Base-by-base conservation (phyloP, 2,113 vertebrate species). In the Anarhynchus alexandrinus region DNA sequence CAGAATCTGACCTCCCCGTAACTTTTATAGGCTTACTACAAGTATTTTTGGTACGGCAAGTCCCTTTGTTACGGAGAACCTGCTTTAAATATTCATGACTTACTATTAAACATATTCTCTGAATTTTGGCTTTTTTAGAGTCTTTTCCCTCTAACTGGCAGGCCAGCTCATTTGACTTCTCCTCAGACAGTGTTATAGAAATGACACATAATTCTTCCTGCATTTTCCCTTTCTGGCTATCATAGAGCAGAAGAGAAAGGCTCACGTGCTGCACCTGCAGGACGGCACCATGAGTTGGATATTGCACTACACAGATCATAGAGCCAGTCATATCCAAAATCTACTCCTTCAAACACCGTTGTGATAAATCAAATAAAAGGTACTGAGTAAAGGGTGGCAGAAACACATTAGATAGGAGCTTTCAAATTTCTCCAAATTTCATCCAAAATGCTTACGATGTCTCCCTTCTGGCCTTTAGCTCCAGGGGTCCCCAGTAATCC, bases 401-500 rank as follows among this genome's bases (percentile, higher is more conserved):
- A 45, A 47, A 29, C 7, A 76, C 27, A 20, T n/a, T 43, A 83
- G 38, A 36, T 0, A 54, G 51, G 16, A 45, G 36, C 42, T 78
- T 66, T 15, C 22, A 49, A 82, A 76, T 67, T 62, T 72, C 38
- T 90, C 30, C 12, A 65, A n/a, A 36, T 65, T 43, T 89, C 5
- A 94, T 51, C 11, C 54, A 65, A 96, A 95, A 83, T 90, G 72
- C 98, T 94, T 98, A 99, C 99, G 61, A 95, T 8, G 40, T 99
- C 98, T 96, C 99, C 99, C 88, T 95, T 98, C 52, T 98, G 98
- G 94, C 98, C 98, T 97, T 98, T 98, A 71, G 92, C 58, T 88
- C 98, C 99, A 91, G 96, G 82, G 29, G 89, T 97, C 86, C 97
- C 97, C 27, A 98, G 97, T 94, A 98, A 86, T 95, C 97, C 98